Evolutionary conservation across 2,797 vertebrate species (phyloP).

Genomic region (Pseudochirops cupreus): DNA sequence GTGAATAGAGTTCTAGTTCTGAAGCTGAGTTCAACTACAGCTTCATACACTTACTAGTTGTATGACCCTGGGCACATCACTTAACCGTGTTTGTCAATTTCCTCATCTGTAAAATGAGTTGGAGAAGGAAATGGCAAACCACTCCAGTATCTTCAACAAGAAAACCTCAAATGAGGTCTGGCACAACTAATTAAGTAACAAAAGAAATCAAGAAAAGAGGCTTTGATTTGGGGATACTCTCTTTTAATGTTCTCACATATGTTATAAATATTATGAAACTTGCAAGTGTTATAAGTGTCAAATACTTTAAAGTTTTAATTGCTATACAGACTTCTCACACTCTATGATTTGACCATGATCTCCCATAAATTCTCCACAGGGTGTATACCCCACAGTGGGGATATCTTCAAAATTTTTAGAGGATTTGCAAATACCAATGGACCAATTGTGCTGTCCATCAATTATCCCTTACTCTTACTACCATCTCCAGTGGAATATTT

Average conservation of each 20-base stretch:
- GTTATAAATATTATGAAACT: background rate
- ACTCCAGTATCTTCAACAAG: background rate
- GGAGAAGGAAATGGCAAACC: background rate
- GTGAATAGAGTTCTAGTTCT: background rate
- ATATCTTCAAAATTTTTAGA: background rate
- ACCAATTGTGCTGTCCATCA: background rate
- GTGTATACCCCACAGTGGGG: background rate
- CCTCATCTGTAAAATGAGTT: background rate
- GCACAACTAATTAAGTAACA: background rate
- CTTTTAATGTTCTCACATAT: background rate
- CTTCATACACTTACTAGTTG: background rate
- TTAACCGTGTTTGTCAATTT: background rate
- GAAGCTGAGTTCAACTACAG: background rate
- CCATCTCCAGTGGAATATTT: background rate
- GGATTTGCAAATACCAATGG: background rate
- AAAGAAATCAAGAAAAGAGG: background rate
- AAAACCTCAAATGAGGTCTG: background rate
- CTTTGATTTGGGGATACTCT: background rate
- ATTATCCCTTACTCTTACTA: background rate
- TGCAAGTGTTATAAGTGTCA: background rate
- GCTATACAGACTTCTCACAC: background rate
- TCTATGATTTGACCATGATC: background rate
- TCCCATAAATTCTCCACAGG: background rate
- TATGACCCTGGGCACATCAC: background rate
- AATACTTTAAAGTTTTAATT: background rate